Percentiles rank a stretch among this genome's conserved stretches.
Conservation (phyloP, 64 coral and sea anemone species). For the Actinia tenebrosa region DNA sequence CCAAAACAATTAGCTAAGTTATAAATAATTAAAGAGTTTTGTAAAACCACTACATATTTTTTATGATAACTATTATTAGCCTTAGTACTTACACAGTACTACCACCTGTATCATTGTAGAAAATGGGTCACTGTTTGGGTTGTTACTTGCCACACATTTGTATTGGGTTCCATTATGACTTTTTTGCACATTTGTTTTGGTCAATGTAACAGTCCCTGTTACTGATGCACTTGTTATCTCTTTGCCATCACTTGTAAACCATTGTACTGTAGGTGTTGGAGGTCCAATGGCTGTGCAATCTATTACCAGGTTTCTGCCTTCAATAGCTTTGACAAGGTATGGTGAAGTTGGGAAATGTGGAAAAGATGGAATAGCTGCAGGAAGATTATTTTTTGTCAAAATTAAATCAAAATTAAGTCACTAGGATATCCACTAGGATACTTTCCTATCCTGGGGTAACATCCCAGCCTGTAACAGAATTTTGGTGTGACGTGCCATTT, state of each 20-base stretch:
- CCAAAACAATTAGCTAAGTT: too few species aligned
- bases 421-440: too few species aligned
- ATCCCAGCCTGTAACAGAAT: too few species aligned
- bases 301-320: background rate
- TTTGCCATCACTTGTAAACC: background rate
- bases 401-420: too few species aligned
- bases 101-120: background rate
- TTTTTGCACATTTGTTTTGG: background rate
- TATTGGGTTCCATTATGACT: background rate
- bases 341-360: background rate
- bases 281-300: background rate
- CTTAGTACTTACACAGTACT: background rate
- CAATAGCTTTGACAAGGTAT: background rate
- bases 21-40: too few species aligned
- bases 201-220: background rate
- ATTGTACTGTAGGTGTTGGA: background rate
- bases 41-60: too few species aligned
- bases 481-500: too few species aligned
- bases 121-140: background rate
- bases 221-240: background rate
- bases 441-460: too few species aligned
- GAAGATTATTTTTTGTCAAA: too few species aligned
- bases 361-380: background rate
- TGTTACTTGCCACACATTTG: slow-evolving; percentile 4
- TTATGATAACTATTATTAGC: too few species aligned